Percentiles rank a stretch among this genome's conserved stretches.
phyloP scores from a whole-genome alignment of 2,797 vertebrate species.

The Oryzias dopingdopingensis region DNA sequence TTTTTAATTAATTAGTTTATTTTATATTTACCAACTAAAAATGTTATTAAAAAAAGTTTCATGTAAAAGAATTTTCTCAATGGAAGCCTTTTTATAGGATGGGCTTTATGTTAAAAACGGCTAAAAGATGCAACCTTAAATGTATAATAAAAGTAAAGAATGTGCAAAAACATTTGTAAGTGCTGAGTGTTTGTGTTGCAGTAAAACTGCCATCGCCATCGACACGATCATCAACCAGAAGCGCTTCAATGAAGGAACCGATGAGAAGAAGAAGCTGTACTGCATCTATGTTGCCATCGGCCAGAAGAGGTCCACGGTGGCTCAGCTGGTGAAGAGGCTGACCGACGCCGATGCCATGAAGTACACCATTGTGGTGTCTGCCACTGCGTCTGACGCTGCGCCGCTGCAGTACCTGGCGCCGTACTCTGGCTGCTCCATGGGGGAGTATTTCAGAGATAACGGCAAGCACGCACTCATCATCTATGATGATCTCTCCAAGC shows the following conservation, averaged over 20 bases:
- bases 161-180: background rate
- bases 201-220: conserved; percentile 98
- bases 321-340: conserved; percentile 96
- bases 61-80: background rate
- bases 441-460: conserved; percentile 97
- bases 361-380: conserved; percentile 97
- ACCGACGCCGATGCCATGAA: conserved; percentile 97
- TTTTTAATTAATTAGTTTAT: no score
- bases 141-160: no score
- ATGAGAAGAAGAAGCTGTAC: conserved; percentile 98
- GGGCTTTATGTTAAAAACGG: no score
- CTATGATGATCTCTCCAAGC: conserved; percentile 98
- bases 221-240: conserved; percentile 99
- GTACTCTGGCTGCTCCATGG: conserved; percentile 98
- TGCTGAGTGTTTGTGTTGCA: conserved; percentile 42
- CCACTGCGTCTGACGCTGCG: conserved; percentile 94
- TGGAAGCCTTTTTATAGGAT: background rate
- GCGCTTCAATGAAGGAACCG: conserved; percentile 92
- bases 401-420: conserved; percentile 97
- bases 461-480: conserved; percentile 97
- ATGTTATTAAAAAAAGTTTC: no score
- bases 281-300: conserved; percentile 98
- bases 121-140: no score
- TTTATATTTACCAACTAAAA: no score
- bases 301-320: conserved; percentile 97